Conservation (phyloP, 2,797 vertebrate genomes). For the Pteropus rufus region DNA sequence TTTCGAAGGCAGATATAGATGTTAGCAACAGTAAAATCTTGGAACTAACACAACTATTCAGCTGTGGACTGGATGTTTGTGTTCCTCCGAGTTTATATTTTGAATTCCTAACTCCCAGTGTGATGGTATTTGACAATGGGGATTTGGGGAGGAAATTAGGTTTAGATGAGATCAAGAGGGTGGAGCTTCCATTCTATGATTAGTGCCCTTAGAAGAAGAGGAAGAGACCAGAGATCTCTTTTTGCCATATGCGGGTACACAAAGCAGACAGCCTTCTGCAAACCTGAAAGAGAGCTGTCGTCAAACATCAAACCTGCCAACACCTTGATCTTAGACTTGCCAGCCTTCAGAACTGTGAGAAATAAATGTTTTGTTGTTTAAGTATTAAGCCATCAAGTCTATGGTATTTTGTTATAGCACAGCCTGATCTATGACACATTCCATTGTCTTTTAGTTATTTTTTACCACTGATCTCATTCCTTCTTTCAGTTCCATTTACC, state of each 20-base stretch:
- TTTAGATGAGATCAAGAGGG: not conserved
- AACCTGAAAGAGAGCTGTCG: not conserved
- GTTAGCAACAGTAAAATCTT: not conserved
- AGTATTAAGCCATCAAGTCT: not conserved
- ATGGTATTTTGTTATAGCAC: not conserved
- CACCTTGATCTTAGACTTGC: not conserved
- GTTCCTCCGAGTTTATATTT: not conserved
- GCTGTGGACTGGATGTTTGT: not conserved
- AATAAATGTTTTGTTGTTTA: not conserved
- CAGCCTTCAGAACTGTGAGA: not conserved
- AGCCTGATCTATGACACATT: not conserved
- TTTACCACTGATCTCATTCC: not conserved
- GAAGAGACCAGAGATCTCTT: not conserved
- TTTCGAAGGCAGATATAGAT: not conserved
- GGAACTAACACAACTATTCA: not conserved
- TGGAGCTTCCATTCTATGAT: not conserved
- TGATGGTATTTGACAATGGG: not conserved
- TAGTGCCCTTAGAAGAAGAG: not conserved
- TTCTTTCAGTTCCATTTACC: not conserved
- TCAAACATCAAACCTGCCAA: not conserved
- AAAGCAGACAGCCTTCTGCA: not conserved
- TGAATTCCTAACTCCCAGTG: not conserved
- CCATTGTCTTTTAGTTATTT: not conserved
- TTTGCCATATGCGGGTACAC: not conserved
- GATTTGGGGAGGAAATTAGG: not conserved